Evolutionary conservation across 2,113 vertebrate genomes (phyloP), one percentile per base, ranked within the genome.

Genomic region (Alectura lathami): DNA sequence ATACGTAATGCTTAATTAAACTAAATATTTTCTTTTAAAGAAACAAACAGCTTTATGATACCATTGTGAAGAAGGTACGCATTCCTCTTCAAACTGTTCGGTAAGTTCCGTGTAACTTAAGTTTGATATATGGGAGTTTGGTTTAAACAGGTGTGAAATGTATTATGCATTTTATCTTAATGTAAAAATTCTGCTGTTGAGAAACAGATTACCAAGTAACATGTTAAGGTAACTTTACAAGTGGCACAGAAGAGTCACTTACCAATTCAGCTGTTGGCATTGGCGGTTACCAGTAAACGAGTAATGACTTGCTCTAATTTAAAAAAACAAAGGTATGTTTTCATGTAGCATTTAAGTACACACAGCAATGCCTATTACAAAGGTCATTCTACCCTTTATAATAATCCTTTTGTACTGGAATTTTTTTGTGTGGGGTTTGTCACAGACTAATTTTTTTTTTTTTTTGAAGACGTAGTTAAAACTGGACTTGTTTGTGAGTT

Each of bases 1-100:
- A 48, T 89, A 57, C 34, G 26, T 63, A 54, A 86, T 87, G 6
- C 21, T 83, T 91, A 95, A 87, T 90, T 68, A 50, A 83, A 50
- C 50, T 85, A 60, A 73, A 70, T 78, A 42, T 96, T 57, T 95
- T 70, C n/a, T 74, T 87, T 89, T 91, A 16, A 93, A 99, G 99
- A 96, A 99, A 99, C 96, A 99, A 99, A 95, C 99, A 99, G 88
- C 98, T 99, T 3, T 99, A 98, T 94, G 99, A 99, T 60, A 96
- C 96, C 12, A 98, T 99, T 98, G 97, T 97, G 86, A 97, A 96
- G 95, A 99, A 99, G 81, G 98, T 98, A 27, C 40, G 4, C 66
- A 98, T 99, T 95, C 98, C 98, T 42, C 96, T 99, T 95, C 98
- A 74, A 48, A 98, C 96, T 92, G 98, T 99, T 95, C 98, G 99